Percentiles rank a stretch among this genome's conserved stretches.
These are phyloP conservation scores for Eleginops maclovinus DNA, from an alignment of 2,113 vertebrate species.

Conservation along the genomic window DNA sequence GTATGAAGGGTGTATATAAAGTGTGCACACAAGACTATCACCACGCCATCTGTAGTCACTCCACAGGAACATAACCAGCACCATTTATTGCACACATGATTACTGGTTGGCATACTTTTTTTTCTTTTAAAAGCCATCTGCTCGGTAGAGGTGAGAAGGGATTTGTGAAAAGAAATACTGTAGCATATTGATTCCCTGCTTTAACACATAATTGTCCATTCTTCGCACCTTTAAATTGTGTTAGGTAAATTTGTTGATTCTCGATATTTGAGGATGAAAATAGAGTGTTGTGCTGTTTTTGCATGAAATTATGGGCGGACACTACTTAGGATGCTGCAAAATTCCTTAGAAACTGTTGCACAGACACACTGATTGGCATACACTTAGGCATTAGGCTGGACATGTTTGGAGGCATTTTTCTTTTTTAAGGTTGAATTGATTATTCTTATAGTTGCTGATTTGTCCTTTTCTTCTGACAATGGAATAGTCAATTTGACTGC, in stretches of 20 bases:
- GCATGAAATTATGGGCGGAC: too few relatives aligned
- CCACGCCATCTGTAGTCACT: constrained; percentile 83
- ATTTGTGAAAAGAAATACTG: constrained; percentile 66
- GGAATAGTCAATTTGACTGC: background rate
- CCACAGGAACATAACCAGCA: constrained; percentile 84
- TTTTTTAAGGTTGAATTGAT: too few relatives aligned
- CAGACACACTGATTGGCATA: too few relatives aligned
- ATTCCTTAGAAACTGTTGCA: too few relatives aligned
- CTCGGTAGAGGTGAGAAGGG: constrained; percentile 75
- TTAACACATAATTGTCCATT: constrained; percentile 53
- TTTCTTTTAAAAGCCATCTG: constrained; percentile 83
- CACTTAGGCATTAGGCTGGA: too few relatives aligned
- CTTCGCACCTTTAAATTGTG: constrained; percentile 40
- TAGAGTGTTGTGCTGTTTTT: too few relatives aligned
- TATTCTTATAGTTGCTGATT: too few relatives aligned
- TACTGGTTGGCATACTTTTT: constrained; percentile 67
- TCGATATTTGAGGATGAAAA: background rate
- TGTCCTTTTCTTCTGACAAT: too few relatives aligned
- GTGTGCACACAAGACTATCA: constrained; percentile 75
- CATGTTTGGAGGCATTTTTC: too few relatives aligned
- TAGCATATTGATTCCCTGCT: constrained; percentile 67
- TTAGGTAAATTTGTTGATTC: constrained; percentile 46
- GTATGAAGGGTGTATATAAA: constrained; percentile 70
- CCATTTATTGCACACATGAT: constrained; percentile 87
- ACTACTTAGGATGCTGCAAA: too few relatives aligned